These are phyloP conservation scores for Corynorhinus townsendii DNA, from an alignment of 2,113 vertebrate species.

Conservation along the genomic window DNA sequence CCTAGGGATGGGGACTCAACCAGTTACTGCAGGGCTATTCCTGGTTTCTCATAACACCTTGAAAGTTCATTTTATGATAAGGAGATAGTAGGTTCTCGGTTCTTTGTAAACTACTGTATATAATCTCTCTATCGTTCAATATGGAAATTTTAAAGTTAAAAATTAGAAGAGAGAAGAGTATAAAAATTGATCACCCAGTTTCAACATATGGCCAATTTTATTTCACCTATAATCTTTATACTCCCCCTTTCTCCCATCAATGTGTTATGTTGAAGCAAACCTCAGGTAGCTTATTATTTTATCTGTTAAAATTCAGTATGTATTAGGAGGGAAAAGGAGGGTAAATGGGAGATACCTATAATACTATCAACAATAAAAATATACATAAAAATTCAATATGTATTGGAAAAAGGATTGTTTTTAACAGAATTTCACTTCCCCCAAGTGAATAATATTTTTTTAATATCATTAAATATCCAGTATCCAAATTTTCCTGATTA, in stretches of 20 bases:
- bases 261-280: background rate
- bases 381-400: background rate
- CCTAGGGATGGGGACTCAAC: background rate
- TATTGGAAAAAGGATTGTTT: background rate
- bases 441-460: background rate
- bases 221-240: background rate
- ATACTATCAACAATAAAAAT: too few species aligned
- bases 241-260: background rate
- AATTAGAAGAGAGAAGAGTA: background rate
- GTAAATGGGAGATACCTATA: too few species aligned
- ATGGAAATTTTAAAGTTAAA: background rate
- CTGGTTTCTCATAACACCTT: background rate
- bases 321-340: background rate
- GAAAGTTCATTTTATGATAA: background rate
- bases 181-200: background rate
- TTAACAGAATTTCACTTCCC: background rate
- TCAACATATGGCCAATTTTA: background rate
- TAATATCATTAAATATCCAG: background rate
- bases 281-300: background rate
- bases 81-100: background rate
- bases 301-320: background rate
- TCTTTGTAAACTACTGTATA: background rate
- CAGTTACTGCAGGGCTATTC: background rate
- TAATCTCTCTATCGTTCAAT: background rate
- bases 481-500: background rate